Conservation (phyloP, 2,797 vertebrate genomes). For the Dryobates pubescens region DNA sequence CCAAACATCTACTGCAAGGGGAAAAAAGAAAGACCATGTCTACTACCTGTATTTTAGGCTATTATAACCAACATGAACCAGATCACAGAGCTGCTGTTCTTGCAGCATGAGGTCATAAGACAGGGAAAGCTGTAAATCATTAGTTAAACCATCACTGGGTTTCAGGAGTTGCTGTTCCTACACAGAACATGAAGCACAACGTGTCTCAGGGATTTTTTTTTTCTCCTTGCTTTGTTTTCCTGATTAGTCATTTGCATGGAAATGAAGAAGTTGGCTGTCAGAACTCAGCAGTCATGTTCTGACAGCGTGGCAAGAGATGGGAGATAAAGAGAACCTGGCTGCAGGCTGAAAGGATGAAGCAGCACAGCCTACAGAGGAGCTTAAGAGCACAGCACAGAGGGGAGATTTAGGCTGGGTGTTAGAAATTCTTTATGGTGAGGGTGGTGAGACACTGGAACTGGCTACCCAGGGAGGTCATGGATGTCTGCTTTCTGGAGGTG, state of each 20-base stretch:
- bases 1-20: background rate
- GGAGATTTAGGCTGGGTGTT: no score
- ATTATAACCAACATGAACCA: background rate
- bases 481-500: no score
- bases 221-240: background rate
- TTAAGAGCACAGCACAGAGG: background rate
- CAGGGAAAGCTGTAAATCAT: background rate
- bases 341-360: background rate
- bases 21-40: background rate
- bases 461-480: no score
- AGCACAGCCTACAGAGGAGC: background rate
- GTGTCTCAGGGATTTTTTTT: background rate
- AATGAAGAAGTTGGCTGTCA: background rate
- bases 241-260: background rate
- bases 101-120: background rate
- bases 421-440: no score
- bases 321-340: background rate
- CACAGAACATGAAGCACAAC: fast-evolving
- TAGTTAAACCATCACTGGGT: background rate
- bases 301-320: background rate
- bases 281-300: background rate
- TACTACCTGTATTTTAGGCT: background rate
- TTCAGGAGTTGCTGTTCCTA: background rate
- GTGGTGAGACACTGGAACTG: no score
- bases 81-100: background rate